A percentile compares a stretch with the other conserved stretches of the same genome.
Evolutionary conservation across 2,888 invertebrate genomes (phyloP).

Genomic region (Nephrocerus scutellatus): DNA sequence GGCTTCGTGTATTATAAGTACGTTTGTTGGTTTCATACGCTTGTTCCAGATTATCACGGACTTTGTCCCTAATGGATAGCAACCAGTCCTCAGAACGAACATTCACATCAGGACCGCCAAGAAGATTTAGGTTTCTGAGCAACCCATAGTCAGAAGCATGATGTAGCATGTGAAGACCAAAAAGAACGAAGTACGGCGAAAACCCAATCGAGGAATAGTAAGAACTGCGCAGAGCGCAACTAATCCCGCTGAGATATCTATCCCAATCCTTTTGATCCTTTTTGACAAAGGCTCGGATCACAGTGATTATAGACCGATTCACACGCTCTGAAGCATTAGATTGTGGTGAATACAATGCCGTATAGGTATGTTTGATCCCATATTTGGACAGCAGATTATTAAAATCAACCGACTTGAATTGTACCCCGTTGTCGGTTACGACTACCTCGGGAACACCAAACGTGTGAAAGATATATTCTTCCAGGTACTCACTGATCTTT

Average conservation of each 20-base stretch:
- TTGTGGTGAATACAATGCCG: constrained; percentile 33
- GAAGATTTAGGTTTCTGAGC: too few species aligned
- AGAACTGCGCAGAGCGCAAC: constrained; percentile 12
- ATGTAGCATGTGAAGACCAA: too few species aligned
- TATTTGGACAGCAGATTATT: constrained; percentile 16
- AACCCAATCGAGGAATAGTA: constrained; percentile 10
- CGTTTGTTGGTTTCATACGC: too few species aligned
- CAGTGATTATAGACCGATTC: constrained; percentile 31
- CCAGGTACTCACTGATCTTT: constrained; percentile 2
- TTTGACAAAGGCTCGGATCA: constrained; percentile 21
- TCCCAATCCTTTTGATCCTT: constrained; percentile 19
- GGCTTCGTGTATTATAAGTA: too few species aligned
- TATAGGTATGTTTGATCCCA: constrained; percentile 19
- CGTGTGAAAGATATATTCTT: constrained; percentile 20
- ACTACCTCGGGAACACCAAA: constrained; percentile 26
- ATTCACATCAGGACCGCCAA: too few species aligned
- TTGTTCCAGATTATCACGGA: too few species aligned
- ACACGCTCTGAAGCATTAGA: constrained; percentile 33
- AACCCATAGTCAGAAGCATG: too few species aligned
- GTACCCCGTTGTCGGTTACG: constrained; percentile 28
- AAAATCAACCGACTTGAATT: constrained; percentile 22
- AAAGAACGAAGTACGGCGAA: constrained; percentile 14
- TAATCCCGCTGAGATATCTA: constrained; percentile 9
- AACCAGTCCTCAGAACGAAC: too few species aligned
- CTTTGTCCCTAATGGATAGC: too few species aligned